A percentile compares a stretch with the other conserved stretches of the same genome.
Evolutionary conservation across 2,888 invertebrate genomes (phyloP).

Genomic region (Cosmorhoe ocellata): DNA sequence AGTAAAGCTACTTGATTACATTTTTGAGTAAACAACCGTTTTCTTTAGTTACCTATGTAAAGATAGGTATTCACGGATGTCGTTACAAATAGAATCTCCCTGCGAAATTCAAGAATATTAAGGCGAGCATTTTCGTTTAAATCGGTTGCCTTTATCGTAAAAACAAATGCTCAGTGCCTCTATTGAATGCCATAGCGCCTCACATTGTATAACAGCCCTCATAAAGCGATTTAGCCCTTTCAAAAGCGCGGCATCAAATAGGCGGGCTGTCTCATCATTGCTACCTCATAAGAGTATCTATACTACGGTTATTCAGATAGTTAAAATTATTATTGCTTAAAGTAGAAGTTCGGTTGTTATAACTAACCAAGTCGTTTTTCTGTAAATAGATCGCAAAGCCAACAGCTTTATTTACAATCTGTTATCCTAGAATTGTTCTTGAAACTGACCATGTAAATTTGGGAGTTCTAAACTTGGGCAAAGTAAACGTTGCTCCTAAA

Average conservation of each 20-base stretch:
- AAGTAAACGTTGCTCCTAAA: too few species aligned
- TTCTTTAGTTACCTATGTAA: too few species aligned
- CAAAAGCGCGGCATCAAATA: conserved; percentile 19
- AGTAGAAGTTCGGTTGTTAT: not conserved
- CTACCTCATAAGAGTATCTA: not conserved
- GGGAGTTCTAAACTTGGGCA: too few species aligned
- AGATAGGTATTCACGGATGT: too few species aligned
- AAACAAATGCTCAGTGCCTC: conserved; percentile 22
- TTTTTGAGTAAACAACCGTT: too few species aligned
- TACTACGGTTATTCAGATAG: conserved; percentile 3
- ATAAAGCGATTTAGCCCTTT: conserved; percentile 27
- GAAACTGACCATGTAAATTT: too few species aligned
- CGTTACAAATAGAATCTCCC: too few species aligned
- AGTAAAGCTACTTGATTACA: too few species aligned
- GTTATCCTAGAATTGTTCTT: too few species aligned
- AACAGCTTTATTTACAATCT: too few species aligned
- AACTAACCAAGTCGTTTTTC: too few species aligned
- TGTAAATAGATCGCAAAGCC: too few species aligned
- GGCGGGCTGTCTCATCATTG: conserved; percentile 20
- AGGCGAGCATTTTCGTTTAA: conserved; percentile 9
- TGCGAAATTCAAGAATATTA: not conserved
- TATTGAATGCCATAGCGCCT: conserved; percentile 9
- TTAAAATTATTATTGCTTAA: not conserved
- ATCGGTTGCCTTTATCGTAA: conserved; percentile 17
- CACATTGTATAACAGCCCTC: conserved; percentile 22